phyloP scores from a whole-genome alignment of 92 coral and sea anemone genomes.

The Epizoanthus rinbou region DNA sequence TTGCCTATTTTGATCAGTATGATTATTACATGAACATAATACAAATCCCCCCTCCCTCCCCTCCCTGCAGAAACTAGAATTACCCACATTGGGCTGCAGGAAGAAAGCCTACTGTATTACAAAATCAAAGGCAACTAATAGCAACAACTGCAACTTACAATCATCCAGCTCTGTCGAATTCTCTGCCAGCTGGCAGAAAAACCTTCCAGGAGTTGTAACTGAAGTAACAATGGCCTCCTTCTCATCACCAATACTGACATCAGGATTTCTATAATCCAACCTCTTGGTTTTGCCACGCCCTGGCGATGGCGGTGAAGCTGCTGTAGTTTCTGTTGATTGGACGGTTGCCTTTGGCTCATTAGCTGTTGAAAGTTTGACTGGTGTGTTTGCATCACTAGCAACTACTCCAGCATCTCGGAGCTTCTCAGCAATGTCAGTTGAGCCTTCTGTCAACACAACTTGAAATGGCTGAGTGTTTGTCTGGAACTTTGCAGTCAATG shows the following conservation, averaged over 20 bases:
- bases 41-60: no score
- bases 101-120: background rate
- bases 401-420: constrained; percentile 28
- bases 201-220: constrained; percentile 75
- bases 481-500: constrained; percentile 48
- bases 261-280: constrained; percentile 48
- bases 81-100: no score
- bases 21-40: no score
- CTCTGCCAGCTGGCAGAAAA: constrained; percentile 75
- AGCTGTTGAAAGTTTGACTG: constrained; percentile 14
- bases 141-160: constrained; percentile 42
- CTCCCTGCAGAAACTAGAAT: no score
- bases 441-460: constrained; percentile 50
- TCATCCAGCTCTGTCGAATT: constrained; percentile 66
- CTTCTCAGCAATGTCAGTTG: constrained; percentile 48
- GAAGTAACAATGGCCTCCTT: constrained; percentile 61
- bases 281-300: constrained; percentile 11
- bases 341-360: background rate
- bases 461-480: constrained; percentile 44
- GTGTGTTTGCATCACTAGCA: constrained; percentile 43
- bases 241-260: constrained; percentile 52
- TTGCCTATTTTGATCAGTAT: no score
- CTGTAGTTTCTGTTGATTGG: background rate
- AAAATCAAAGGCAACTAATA: background rate
- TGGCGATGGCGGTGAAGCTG: constrained; percentile 1